Evolutionary conservation across 2,797 vertebrate species (phyloP).

Genomic region (Discoglossus pictus): DNA sequence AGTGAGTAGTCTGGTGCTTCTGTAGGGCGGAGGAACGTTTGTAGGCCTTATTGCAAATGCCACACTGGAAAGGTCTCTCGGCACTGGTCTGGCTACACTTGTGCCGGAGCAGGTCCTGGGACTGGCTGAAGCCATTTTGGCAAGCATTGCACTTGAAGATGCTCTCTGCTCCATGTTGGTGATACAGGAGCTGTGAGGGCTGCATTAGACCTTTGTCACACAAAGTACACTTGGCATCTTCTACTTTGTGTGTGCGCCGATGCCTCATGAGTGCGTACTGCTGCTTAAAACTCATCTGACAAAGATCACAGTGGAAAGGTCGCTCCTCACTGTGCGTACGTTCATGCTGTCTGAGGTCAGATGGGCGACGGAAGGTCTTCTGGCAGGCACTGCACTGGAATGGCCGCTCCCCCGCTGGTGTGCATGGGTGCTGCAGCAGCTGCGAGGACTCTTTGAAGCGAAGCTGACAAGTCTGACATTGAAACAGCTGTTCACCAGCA

Average conservation of each 20-base stretch:
- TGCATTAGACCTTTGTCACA: constrained; percentile 97
- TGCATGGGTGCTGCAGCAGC: constrained; percentile 96
- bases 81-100: constrained; percentile 81
- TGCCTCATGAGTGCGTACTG: constrained; percentile 93
- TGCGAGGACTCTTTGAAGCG: constrained; percentile 96
- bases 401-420: constrained; percentile 89
- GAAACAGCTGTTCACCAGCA: constrained; percentile 93
- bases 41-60: constrained; percentile 91
- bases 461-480: constrained; percentile 92
- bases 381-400: constrained; percentile 92
- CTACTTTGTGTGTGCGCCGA: constrained; percentile 88
- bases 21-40: constrained; percentile 94
- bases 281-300: constrained; percentile 98
- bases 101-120: constrained; percentile 91
- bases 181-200: constrained; percentile 93
- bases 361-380: constrained; percentile 94
- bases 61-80: constrained; percentile 93
- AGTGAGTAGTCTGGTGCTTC: constrained; percentile 93
- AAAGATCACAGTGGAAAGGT: constrained; percentile 98
- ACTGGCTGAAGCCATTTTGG: constrained; percentile 96
- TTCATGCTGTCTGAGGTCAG: constrained; percentile 94
- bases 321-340: constrained; percentile 95
- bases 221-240: constrained; percentile 92
- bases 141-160: constrained; percentile 96
- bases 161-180: constrained; percentile 96